A percentile compares a stretch with the other conserved stretches of the same genome.
These are phyloP conservation scores for Neopelma chrysocephalum DNA, from an alignment of 2,797 vertebrate genomes.

Conservation along the genomic window DNA sequence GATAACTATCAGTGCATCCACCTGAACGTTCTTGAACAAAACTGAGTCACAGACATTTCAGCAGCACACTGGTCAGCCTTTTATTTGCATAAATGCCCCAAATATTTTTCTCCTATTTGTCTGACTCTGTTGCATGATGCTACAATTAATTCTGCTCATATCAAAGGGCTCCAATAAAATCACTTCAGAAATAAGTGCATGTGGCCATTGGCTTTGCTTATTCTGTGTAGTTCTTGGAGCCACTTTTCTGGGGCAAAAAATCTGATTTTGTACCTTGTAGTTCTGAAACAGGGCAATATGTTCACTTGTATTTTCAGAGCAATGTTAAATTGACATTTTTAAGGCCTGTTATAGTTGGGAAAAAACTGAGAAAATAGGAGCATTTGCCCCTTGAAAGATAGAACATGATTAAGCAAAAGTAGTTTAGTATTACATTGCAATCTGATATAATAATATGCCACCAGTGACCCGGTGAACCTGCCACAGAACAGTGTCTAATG, in stretches of 20 bases:
- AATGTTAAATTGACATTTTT: not conserved
- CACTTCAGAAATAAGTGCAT: not conserved
- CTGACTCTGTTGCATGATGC: not conserved
- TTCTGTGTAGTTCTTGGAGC: not conserved
- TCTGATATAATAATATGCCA: not conserved
- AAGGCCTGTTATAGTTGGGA: not conserved
- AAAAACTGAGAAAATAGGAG: not conserved
- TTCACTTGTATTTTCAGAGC: not conserved
- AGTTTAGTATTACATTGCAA: not conserved
- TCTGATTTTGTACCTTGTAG: not conserved
- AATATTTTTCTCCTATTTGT: not conserved
- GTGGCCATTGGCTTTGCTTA: not conserved
- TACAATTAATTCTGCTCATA: not conserved
- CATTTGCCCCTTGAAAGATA: not conserved
- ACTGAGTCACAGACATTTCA: not conserved
- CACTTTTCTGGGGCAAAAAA: not conserved
- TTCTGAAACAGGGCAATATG: not conserved
- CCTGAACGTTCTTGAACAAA: conserved; percentile 46
- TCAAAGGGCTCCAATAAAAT: not conserved
- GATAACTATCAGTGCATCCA: not conserved
- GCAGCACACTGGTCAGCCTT: not conserved
- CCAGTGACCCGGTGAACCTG: not conserved
- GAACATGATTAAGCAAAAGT: not conserved
- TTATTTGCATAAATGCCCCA: not conserved
- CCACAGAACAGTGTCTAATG: not conserved